A percentile compares a stretch with the other conserved stretches of the same genome.
These are phyloP conservation scores for Rhinichthys osculus DNA, from an alignment of 2,797 vertebrate genomes.

Conservation along the genomic window DNA sequence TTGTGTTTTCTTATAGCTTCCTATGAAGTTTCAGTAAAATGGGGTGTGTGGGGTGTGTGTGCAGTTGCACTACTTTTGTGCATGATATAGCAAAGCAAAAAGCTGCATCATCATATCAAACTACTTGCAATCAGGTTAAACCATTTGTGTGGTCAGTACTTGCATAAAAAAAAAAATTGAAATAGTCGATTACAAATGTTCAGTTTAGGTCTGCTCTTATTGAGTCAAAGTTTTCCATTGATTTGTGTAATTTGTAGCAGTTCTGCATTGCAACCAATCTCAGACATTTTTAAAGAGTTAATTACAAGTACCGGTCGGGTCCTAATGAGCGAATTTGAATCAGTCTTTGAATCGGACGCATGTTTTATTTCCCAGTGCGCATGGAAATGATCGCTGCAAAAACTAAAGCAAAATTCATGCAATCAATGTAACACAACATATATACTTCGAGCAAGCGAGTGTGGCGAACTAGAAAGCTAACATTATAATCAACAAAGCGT, in stretches of 20 bases:
- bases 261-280: not conserved
- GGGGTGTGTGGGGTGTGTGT: no score
- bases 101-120: not conserved
- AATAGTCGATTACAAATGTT: no score
- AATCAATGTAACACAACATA: not conserved
- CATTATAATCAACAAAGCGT: not conserved
- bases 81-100: not conserved
- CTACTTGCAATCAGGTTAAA: not conserved
- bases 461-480: not conserved
- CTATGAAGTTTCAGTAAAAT: not conserved
- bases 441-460: not conserved
- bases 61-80: not conserved
- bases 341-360: not conserved
- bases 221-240: not conserved
- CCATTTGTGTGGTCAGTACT: not conserved
- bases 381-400: not conserved
- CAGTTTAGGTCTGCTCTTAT: not conserved
- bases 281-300: not conserved
- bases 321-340: not conserved
- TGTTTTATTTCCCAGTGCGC: not conserved
- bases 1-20: not conserved
- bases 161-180: no score
- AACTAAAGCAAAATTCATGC: not conserved
- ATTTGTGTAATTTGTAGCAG: not conserved
- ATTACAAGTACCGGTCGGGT: not conserved